These are phyloP conservation scores for Drosophila burlai DNA, from an alignment of 1,140 invertebrate species.

Conservation along the genomic window DNA sequence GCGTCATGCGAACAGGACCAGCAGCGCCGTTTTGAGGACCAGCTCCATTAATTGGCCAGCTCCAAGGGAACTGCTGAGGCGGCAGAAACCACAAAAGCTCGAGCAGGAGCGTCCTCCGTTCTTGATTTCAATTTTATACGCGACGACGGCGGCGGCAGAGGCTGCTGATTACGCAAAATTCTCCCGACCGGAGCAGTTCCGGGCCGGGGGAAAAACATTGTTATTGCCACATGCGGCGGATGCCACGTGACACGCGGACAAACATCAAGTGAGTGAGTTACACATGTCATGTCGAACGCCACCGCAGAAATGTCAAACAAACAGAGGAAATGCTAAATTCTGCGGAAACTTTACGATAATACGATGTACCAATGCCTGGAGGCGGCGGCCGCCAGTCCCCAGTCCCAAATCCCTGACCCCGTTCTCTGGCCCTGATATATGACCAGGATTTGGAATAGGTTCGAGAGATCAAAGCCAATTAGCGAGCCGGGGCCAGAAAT, in stretches of 20 bases:
- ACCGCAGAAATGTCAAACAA: constrained; percentile 70
- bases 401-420: constrained; percentile 31
- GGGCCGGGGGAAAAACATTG: constrained; percentile 26
- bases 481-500: constrained; percentile 45
- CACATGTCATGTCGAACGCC: constrained; percentile 44
- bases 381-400: not conserved
- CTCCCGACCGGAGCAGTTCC: constrained; percentile 3
- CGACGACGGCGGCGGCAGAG: constrained; percentile 4
- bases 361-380: constrained; percentile 6
- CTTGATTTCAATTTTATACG: constrained; percentile 60
- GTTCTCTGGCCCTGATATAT: constrained; percentile 12
- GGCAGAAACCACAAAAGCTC: constrained; percentile 44
- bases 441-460: constrained; percentile 30
- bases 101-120: constrained; percentile 12
- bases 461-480: constrained; percentile 58
- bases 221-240: constrained; percentile 73
- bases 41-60: constrained; percentile 64
- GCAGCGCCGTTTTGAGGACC: constrained; percentile 18
- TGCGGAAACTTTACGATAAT: constrained; percentile 51
- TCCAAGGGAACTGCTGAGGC: constrained; percentile 61
- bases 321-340: constrained; percentile 63
- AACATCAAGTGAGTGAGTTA: constrained; percentile 67
- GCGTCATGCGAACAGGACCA: constrained; percentile 73
- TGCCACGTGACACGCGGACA: constrained; percentile 77
- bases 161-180: constrained; percentile 75